Percentiles rank a stretch among this genome's conserved stretches.
Conservation (phyloP, 2,797 vertebrate species). For the Percopsis omiscomaycus region DNA sequence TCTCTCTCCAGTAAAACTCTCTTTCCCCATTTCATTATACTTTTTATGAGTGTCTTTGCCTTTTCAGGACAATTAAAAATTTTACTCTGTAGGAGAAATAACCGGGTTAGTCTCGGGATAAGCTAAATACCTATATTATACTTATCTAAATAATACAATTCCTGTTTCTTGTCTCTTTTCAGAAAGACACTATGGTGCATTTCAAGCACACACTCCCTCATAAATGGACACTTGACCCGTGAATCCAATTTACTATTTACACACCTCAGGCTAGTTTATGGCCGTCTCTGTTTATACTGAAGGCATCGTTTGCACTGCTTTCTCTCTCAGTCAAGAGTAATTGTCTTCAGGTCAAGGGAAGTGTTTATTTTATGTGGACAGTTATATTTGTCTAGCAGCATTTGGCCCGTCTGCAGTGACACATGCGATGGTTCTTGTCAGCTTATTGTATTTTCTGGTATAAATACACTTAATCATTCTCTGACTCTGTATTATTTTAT, state of each 20-base stretch:
- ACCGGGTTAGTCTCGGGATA: too few species aligned
- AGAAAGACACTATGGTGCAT: not conserved
- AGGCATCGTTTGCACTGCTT: constrained; percentile 28
- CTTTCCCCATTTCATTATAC: not conserved
- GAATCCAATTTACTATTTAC: constrained; percentile 13
- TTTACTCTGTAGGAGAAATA: too few species aligned
- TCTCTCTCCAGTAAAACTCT: not conserved
- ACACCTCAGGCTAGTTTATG: constrained; percentile 2
- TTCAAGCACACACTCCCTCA: constrained; percentile 8
- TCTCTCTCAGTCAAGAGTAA: constrained; percentile 16
- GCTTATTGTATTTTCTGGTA: constrained; percentile 34
- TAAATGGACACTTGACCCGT: constrained; percentile 25
- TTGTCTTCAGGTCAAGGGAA: constrained; percentile 26
- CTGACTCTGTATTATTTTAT: constrained; percentile 1
- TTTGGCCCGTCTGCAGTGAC: not conserved
- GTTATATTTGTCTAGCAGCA: constrained; percentile 24
- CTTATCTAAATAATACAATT: not conserved
- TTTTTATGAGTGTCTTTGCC: not conserved
- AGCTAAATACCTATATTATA: too few species aligned
- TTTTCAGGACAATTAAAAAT: not conserved
- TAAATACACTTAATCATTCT: constrained; percentile 20
- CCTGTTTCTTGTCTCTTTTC: not conserved
- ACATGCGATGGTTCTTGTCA: constrained; percentile 2
- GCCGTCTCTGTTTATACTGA: constrained; percentile 18
- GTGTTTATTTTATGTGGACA: constrained; percentile 36